Base-by-base conservation (phyloP, 2,888 invertebrate species). In the Drosophila engyochracea region DNA sequence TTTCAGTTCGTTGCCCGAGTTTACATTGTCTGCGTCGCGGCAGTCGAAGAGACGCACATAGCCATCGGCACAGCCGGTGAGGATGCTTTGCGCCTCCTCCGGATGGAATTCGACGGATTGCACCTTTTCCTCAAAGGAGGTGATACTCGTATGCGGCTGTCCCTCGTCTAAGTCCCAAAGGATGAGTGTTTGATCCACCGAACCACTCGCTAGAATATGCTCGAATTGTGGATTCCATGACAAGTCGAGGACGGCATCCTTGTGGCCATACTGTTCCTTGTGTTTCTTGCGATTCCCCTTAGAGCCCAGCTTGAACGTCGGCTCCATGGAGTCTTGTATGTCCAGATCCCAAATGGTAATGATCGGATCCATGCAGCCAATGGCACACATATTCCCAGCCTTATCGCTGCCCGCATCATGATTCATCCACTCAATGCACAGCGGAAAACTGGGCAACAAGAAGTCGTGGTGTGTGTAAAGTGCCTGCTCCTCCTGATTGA, bases 261-360 rank as follows among this genome's bases (percentile, higher is more conserved):
- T 96, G 92, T 99, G 99, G 0, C 98, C 98, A 47, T 95, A 92
- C 25, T 95, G 94, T 85, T 95, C 95, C 41, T 95, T 95, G 79
- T 96, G 95, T 85, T 96, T 96, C 93, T 96, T 97, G 89, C 96
- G 96, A 90, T 95, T 96, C 3, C 95, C 95, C 84, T 96, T 96
- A 75, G 95, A 95, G 9, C 97, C 97, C 33, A 99, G 94, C 82
- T 95, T 96, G 91, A 96, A 97, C 0, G 96, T 96, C 1, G 99
- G 98, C 91, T 98, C 98, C 49, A 99, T 94, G 69, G 96, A 96
- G 92, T 99, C 98, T 79, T 99, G 96, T 70, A 99, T 95, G 93
- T 99, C 99, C 52, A 99, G 93, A 93, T 99, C 99, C 99, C 99
- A 99, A n/a, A 99, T 96, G 85, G 98, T 97, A 67, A 99, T 98